Evolutionary conservation across 2,113 vertebrate species (phyloP).

Genomic region (Pagrus major): DNA sequence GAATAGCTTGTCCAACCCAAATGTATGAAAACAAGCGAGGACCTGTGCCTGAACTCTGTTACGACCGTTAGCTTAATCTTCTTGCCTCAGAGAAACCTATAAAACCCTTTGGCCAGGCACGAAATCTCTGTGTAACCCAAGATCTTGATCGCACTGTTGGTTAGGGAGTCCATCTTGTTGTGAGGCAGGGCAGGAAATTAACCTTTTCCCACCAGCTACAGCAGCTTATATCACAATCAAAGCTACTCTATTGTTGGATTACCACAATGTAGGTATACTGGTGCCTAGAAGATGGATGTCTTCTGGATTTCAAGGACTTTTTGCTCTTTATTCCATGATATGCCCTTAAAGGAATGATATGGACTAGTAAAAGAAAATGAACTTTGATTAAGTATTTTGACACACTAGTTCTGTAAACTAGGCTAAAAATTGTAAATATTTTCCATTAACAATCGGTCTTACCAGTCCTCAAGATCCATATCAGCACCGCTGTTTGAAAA

Average conservation of each 20-base stretch:
- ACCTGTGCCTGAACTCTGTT: conserved; percentile 28
- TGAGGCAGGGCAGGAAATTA: conserved; percentile 6
- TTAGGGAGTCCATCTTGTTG: neutral
- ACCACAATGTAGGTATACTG: neutral
- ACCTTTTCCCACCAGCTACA: conserved; percentile 14
- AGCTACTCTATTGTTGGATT: neutral
- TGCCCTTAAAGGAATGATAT: no score
- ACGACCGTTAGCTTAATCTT: conserved; percentile 30
- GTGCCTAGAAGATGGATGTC: neutral
- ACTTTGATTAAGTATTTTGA: neutral
- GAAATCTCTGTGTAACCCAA: conserved; percentile 21
- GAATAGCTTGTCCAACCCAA: conserved; percentile 38
- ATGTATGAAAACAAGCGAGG: conserved; percentile 48
- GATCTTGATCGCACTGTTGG: neutral
- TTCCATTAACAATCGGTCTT: neutral
- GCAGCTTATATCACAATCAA: neutral
- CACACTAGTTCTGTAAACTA: neutral
- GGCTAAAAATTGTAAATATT: neutral
- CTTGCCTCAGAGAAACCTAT: conserved; percentile 33
- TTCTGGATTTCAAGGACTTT: neutral
- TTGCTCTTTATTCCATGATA: neutral
- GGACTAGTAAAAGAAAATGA: neutral
- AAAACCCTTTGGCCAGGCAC: conserved; percentile 43
- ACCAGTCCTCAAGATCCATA: neutral
- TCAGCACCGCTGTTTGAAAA: neutral